Conservation (phyloP, 2,113 vertebrate species). For the Anarrhichthys ocellatus region DNA sequence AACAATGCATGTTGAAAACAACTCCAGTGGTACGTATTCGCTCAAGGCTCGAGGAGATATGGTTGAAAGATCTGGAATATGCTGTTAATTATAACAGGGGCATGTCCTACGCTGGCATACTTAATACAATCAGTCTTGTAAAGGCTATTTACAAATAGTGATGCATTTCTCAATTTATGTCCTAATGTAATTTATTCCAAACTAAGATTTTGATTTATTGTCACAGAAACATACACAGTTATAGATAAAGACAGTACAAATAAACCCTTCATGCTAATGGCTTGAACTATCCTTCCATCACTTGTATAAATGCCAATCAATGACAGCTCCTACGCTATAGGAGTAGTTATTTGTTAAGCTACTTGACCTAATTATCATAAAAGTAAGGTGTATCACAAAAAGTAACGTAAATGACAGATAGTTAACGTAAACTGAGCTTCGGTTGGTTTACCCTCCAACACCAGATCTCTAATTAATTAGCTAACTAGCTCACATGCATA, state of each 20-base stretch:
- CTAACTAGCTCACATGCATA: not conserved
- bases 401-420: not conserved
- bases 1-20: constrained; percentile 9
- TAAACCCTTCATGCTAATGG: not conserved
- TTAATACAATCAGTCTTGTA: not conserved
- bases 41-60: not conserved
- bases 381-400: not conserved
- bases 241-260: not conserved
- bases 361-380: not conserved
- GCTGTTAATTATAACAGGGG: not conserved
- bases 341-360: not conserved
- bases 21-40: not conserved
- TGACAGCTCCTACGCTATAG: not conserved
- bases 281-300: not conserved
- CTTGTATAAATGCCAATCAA: not conserved
- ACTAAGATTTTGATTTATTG: not conserved
- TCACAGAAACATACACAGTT: not conserved
- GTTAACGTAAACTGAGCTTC: not conserved
- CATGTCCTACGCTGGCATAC: not conserved
- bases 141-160: not conserved
- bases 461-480: not conserved
- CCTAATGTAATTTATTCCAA: not conserved
- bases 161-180: not conserved
- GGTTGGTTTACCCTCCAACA: not conserved
- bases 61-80: not conserved